Evolutionary conservation across 1,140 invertebrate species (phyloP).

Genomic region (Trichonephila inaurata): DNA sequence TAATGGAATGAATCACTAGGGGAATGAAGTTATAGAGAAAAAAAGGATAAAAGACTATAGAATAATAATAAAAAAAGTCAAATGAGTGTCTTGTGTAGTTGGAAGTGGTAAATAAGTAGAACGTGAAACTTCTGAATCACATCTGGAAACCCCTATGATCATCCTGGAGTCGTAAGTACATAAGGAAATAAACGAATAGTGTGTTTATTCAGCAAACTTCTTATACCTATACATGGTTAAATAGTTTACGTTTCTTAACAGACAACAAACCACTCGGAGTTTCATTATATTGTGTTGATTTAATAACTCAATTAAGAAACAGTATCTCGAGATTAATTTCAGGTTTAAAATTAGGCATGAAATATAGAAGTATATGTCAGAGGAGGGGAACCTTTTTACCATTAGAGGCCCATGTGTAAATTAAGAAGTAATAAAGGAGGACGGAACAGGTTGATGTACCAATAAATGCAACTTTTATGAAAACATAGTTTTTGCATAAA

Average conservation of each 20-base stretch:
- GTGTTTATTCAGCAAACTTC: background rate
- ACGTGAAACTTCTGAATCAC: constrained; percentile 5
- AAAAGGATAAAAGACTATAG: constrained; percentile 2
- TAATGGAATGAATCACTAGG: constrained; percentile 11
- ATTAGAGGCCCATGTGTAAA: too few relatives aligned
- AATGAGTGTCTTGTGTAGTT: background rate
- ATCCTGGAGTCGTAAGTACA: background rate
- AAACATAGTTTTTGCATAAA: too few relatives aligned
- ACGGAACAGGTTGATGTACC: too few relatives aligned
- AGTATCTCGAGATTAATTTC: too few relatives aligned
- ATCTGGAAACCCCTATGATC: background rate
- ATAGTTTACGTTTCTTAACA: background rate
- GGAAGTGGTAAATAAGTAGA: background rate
- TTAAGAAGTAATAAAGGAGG: too few relatives aligned
- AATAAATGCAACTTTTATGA: too few relatives aligned
- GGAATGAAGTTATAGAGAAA: background rate
- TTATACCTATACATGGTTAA: background rate
- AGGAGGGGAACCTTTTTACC: too few relatives aligned
- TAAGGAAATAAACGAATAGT: background rate
- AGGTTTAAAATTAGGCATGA: too few relatives aligned
- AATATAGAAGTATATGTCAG: too few relatives aligned
- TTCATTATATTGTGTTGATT: background rate
- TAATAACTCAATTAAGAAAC: too few relatives aligned
- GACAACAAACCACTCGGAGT: background rate
- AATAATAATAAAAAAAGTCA: constrained; percentile 15